Evolutionary conservation across 2,113 vertebrate species (phyloP), one percentile per base, ranked within the genome.

Genomic region (Zootoca vivipara): DNA sequence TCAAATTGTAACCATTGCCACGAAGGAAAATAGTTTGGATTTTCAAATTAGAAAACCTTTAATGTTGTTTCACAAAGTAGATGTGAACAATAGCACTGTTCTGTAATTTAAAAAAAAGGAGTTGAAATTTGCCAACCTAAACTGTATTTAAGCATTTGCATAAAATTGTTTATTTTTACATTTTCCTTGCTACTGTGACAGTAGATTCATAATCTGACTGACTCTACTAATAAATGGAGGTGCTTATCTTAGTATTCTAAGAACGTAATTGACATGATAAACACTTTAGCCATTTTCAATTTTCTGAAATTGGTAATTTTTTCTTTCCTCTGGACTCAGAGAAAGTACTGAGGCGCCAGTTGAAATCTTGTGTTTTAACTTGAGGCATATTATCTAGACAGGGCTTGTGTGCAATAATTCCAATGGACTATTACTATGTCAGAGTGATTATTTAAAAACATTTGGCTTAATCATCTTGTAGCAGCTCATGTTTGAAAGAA

Each of bases 271-370:
- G 42, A 40, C 52, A 86, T 46, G 4, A 26, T 87, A 89, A 91
- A 78, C 62, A 78, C 87, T 88, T 70, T 67, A 85, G 83, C 90
- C 52, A 87, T 89, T 78, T 56, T 1, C 42, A 90, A 90, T 69
- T 90, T 86, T 93, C 89, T 52, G 78, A 91, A 77, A 46, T 35
- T 88, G n/a, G 78, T 87, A 91, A 8, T 69, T 52, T 89, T 89
- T 65, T 70, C 7, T 89, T 92, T 85, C 77, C 85, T 52, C 30
- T 83, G 52, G 4, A 18, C 64, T 20, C 33, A 70, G 70, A 89
- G 82, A 56, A 85, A 65, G 46, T 24, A 73, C 15, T 22, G 0
- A 56, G 46, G 83, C 89, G 74, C 82, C 84, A 87, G 67, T 74
- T 35, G 89, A 80, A 78, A 72, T 90, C 38, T 2, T 28, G 22